phyloP scores from a whole-genome alignment of 2,113 vertebrate genomes.

The human (Homo sapiens) region GRCh38 chr3:25562001-25562500 shows the following conservation, averaged over 20 bases:
- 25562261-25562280: neutral
- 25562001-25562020: neutral
- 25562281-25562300: accelerated
- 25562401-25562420: accelerated
- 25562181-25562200: neutral
- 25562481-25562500: neutral
- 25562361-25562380: neutral
- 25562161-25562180: neutral
- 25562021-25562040: neutral
- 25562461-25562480: neutral
- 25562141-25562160: neutral
- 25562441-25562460: accelerated
- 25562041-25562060: neutral
- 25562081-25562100: neutral
- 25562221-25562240: neutral
- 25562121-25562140: neutral
- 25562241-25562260: neutral
- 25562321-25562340: neutral
- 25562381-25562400: neutral
- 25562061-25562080: neutral
- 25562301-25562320: neutral
- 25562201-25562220: neutral
- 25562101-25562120: neutral
- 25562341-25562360: neutral
- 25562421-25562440: neutral